Evolutionary conservation across 2,888 invertebrate genomes (phyloP).

Genomic region (Drosophila bunnanda): DNA sequence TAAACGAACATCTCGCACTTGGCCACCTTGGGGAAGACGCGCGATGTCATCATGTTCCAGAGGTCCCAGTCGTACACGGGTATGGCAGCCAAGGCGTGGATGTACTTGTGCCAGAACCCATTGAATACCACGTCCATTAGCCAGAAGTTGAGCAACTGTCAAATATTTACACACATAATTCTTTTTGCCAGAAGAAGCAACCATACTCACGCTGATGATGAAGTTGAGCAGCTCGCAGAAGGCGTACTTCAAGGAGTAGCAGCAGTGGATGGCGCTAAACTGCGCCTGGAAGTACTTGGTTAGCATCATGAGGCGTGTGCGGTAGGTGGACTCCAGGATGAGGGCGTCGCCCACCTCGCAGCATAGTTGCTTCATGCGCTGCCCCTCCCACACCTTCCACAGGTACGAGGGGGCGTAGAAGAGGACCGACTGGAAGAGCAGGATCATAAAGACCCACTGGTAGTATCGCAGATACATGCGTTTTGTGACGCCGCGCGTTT

Average conservation of each 20-base stretch:
- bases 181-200: neutral
- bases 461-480: slow-evolving; percentile 80
- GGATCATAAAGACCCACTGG: slow-evolving; percentile 82
- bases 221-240: slow-evolving; percentile 91
- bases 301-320: slow-evolving; percentile 59
- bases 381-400: slow-evolving; percentile 84
- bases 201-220: slow-evolving; percentile 88
- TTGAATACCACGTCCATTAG: slow-evolving; percentile 79
- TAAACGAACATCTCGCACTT: slow-evolving; percentile 95
- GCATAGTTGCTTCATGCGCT: slow-evolving; percentile 84
- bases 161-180: neutral
- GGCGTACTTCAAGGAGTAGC: slow-evolving; percentile 88
- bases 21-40: slow-evolving; percentile 88
- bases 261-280: slow-evolving; percentile 68
- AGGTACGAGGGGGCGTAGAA: slow-evolving; percentile 80
- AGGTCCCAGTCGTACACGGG: slow-evolving; percentile 77
- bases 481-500: slow-evolving; percentile 56
- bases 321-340: slow-evolving; percentile 59
- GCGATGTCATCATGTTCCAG: slow-evolving; percentile 80
- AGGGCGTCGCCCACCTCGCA: slow-evolving; percentile 70
- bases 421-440: slow-evolving; percentile 77
- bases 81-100: slow-evolving; percentile 72
- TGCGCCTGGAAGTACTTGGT: slow-evolving; percentile 71
- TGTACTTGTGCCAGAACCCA: slow-evolving; percentile 80
- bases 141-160: slow-evolving; percentile 74